Evolutionary conservation across 2,888 invertebrate species (phyloP).

Genomic region (Pyrrhia umbra): DNA sequence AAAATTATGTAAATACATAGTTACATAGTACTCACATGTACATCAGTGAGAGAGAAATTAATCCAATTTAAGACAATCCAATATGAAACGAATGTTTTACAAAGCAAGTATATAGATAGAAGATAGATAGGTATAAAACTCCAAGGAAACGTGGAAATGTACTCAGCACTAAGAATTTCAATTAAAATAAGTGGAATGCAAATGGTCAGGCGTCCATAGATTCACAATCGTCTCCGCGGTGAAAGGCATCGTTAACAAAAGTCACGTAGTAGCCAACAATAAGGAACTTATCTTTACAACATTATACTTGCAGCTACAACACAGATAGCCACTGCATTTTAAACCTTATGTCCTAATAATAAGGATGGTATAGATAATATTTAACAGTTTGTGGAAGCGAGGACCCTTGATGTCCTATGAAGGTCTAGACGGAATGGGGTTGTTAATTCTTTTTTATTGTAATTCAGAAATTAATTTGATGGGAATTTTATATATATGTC

Average conservation of each 20-base stretch:
- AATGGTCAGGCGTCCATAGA: constrained; percentile 42
- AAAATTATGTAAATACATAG: too few species aligned
- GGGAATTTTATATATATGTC: too few species aligned
- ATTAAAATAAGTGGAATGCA: constrained; percentile 47
- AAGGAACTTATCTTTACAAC: constrained; percentile 69
- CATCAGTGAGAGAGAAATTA: too few species aligned
- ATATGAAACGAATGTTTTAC: too few species aligned
- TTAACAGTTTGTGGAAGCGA: constrained; percentile 12
- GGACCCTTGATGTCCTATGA: constrained; percentile 52
- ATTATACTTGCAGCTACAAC: constrained; percentile 42
- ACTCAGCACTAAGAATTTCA: too few species aligned
- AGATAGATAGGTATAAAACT: background rate
- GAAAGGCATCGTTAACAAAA: constrained; percentile 74
- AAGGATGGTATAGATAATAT: constrained; percentile 10
- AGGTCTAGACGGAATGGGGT: constrained; percentile 70
- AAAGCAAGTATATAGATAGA: too few species aligned
- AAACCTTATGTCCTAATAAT: constrained; percentile 36
- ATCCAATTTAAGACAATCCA: too few species aligned
- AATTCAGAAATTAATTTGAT: constrained; percentile 46
- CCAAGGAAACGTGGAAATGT: background rate
- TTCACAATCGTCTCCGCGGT: constrained; percentile 33
- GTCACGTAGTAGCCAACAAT: constrained; percentile 72
- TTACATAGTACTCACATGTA: too few species aligned
- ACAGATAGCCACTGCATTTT: constrained; percentile 34
- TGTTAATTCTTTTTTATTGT: constrained; percentile 47